phyloP scores from a whole-genome alignment of 2,888 invertebrate genomes.

The Tupiocoris notatus region DNA sequence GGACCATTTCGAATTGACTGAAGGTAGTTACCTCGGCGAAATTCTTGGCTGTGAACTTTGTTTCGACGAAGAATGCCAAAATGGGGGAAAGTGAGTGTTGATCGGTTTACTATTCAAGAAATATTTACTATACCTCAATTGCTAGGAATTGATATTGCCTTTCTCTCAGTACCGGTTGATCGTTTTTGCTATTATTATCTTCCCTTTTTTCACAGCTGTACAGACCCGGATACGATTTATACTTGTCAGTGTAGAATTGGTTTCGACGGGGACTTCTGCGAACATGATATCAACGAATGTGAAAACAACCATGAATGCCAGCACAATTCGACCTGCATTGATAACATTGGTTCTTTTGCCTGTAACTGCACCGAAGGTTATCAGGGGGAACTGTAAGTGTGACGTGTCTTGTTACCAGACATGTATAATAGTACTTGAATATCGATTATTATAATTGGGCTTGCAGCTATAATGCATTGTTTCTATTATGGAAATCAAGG shows the following conservation, averaged over 20 bases:
- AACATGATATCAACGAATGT: constrained; percentile 81
- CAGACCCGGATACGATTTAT: constrained; percentile 64
- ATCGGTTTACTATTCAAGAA: too few species aligned
- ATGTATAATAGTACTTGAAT: too few species aligned
- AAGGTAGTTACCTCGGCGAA: constrained; percentile 43
- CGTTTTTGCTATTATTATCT: not conserved
- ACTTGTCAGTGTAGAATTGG: constrained; percentile 77
- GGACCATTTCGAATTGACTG: constrained; percentile 53
- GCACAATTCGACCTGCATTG: constrained; percentile 76
- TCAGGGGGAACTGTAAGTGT: constrained; percentile 68
- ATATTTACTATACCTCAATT: too few species aligned
- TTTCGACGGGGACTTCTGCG: constrained; percentile 77
- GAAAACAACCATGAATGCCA: constrained; percentile 67
- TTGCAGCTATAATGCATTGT: too few species aligned
- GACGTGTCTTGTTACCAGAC: not conserved
- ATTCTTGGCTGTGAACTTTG: constrained; percentile 77
- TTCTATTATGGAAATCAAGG: too few species aligned
- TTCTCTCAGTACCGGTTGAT: not conserved
- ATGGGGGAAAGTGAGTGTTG: constrained; percentile 56
- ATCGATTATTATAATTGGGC: too few species aligned
- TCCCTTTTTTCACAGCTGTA: constrained; percentile 54
- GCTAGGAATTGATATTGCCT: not conserved
- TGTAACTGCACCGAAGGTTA: constrained; percentile 76
- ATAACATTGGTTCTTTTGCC: constrained; percentile 73
- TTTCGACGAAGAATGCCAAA: constrained; percentile 73